Evolutionary conservation across 2,113 vertebrate genomes (phyloP).

Genomic region (Rhabdomys dilectus): DNA sequence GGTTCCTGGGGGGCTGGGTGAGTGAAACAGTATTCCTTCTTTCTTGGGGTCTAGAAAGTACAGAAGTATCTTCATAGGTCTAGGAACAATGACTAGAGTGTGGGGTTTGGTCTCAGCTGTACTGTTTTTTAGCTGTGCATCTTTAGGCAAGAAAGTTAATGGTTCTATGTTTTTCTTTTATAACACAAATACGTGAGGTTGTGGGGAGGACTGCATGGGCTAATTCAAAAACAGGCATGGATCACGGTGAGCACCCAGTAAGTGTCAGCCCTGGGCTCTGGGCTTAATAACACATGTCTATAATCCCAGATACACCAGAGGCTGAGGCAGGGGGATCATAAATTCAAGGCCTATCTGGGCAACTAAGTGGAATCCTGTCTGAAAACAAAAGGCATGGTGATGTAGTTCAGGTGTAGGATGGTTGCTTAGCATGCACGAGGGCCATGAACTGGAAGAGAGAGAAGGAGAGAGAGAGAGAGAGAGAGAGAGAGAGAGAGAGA

Average conservation of each 20-base stretch:
- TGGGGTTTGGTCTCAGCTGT: not conserved
- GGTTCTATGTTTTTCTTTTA: not conserved
- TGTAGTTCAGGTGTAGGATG: not conserved
- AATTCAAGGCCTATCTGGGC: not conserved
- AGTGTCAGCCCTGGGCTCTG: not conserved
- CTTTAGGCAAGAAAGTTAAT: not conserved
- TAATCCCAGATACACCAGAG: not conserved
- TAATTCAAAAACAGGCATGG: not conserved
- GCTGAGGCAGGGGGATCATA: not conserved
- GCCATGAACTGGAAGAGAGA: not conserved
- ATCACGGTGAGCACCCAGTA: not conserved
- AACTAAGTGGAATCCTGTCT: not conserved
- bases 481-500: too few species aligned
- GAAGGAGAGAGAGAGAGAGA: too few species aligned
- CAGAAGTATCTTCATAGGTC: not conserved
- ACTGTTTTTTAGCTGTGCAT: not conserved
- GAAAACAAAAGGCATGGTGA: not conserved
- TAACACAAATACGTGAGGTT: not conserved
- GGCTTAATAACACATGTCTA: not conserved
- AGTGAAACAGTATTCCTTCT: not conserved
- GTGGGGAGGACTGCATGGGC: not conserved
- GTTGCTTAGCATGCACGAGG: not conserved
- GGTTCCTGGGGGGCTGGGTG: not conserved
- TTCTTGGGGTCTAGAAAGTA: not conserved
- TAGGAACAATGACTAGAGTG: not conserved